phyloP scores from a whole-genome alignment of 2,888 invertebrate species.

The Drosophila heteroneura region DNA sequence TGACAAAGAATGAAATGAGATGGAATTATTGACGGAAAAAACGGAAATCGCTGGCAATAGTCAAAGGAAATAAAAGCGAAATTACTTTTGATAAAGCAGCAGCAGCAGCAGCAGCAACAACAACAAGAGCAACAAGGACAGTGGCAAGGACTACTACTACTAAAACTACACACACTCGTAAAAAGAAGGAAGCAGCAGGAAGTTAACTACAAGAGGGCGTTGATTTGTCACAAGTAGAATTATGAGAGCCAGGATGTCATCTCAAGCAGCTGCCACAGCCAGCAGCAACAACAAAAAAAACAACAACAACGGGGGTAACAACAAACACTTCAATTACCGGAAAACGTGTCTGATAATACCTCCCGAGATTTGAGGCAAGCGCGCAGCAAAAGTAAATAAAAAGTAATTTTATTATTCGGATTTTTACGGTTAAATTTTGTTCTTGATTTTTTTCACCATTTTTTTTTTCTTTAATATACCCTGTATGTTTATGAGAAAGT shows the following conservation, averaged over 20 bases:
- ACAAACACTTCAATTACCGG: conserved; percentile 80
- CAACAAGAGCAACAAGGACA: conserved; percentile 22
- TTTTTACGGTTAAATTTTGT: conserved; percentile 49
- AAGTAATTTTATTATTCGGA: conserved; percentile 76
- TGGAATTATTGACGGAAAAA: conserved; percentile 76
- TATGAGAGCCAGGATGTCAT: conserved; percentile 64
- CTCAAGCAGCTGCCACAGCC: conserved; percentile 61
- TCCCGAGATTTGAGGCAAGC: conserved; percentile 51
- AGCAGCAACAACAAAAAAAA: conserved; percentile 13
- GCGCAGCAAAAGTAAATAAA: conserved; percentile 66
- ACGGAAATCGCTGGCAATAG: conserved; percentile 82
- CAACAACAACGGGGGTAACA: conserved; percentile 33
- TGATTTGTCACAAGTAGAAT: conserved; percentile 79
- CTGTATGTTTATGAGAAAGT: neutral
- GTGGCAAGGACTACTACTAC: conserved; percentile 45
- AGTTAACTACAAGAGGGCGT: conserved; percentile 77
- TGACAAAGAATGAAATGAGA: conserved; percentile 78
- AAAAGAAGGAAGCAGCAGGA: conserved; percentile 61
- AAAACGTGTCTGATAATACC: conserved; percentile 82
- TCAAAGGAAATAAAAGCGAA: conserved; percentile 79
- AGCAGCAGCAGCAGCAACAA: conserved; percentile 55
- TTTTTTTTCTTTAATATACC: conserved; percentile 17
- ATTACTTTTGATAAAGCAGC: conserved; percentile 80
- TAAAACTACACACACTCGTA: conserved; percentile 62
- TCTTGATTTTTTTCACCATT: conserved; percentile 7